Evolutionary conservation across 2,113 vertebrate genomes (phyloP).

Genomic region (zebrafish (Danio rerio)): GRCz12tu NC_133189.1:40384501-40385000

Average conservation of each 20-base stretch:
- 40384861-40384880: conserved; percentile 3
- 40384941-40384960: background rate
- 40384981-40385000: background rate
- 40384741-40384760: background rate
- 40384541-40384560: background rate
- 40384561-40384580: background rate
- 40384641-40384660: background rate
- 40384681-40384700: background rate
- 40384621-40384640: background rate
- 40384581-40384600: background rate
- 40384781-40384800: background rate
- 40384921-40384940: too few species aligned
- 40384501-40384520: too few species aligned
- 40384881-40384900: background rate
- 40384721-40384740: background rate
- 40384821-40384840: background rate
- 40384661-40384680: background rate
- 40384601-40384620: background rate
- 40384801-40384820: background rate
- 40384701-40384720: background rate
- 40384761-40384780: background rate
- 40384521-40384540: background rate
- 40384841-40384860: background rate
- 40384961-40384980: background rate
- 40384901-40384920: too few species aligned